A percentile compares a stretch with the other conserved stretches of the same genome.
Conservation (phyloP, 2,888 invertebrate genomes). For the Steinernema hermaphroditum region DNA sequence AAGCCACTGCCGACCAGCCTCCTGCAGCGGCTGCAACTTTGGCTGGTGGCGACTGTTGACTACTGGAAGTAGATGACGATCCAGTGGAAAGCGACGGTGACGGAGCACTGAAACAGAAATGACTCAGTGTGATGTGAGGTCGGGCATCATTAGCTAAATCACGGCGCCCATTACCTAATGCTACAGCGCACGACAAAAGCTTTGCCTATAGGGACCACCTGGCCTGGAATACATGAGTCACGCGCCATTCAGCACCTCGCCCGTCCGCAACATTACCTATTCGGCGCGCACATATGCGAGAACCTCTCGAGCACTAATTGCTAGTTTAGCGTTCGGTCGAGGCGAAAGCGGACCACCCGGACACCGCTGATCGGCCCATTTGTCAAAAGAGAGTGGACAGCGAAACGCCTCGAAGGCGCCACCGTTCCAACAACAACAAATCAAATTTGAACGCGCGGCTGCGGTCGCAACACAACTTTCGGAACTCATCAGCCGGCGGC, state of each 20-base stretch:
- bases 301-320: slow-evolving; percentile 3
- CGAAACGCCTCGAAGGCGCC: slow-evolving; percentile 19
- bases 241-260: not conserved
- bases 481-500: slow-evolving; percentile 5
- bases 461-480: not conserved
- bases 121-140: no score
- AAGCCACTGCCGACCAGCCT: slow-evolving; percentile 53
- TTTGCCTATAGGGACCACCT: not conserved
- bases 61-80: not conserved
- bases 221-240: not conserved
- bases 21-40: slow-evolving; percentile 14
- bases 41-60: slow-evolving; percentile 27
- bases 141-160: no score
- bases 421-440: not conserved
- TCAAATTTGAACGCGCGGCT: slow-evolving; percentile 4
- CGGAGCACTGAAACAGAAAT: slow-evolving; percentile 1
- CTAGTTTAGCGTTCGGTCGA: slow-evolving; percentile 10
- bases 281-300: slow-evolving; percentile 1
- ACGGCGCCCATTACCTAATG: no score
- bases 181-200: not conserved
- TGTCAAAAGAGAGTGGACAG: slow-evolving; percentile 1
- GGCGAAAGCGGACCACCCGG: not conserved
- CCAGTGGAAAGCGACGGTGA: slow-evolving; percentile 9
- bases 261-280: slow-evolving; percentile 21
- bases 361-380: not conserved